phyloP scores from a whole-genome alignment of 1,140 invertebrate species.

The Nymphalis io region DNA sequence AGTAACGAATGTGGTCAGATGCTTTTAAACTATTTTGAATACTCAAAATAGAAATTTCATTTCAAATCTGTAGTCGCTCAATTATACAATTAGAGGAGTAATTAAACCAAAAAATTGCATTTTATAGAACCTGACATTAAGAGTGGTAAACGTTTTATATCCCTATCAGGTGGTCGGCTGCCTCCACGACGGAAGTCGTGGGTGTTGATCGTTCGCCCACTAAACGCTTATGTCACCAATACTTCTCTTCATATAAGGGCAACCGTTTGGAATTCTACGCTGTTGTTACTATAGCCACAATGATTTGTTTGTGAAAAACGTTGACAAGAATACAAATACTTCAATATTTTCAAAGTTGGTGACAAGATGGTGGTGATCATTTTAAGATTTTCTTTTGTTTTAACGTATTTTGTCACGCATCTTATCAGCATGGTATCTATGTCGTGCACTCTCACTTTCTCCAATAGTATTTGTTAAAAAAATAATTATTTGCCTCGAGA shows the following conservation, averaged over 20 bases:
- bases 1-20: too few relatives aligned
- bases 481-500: slow-evolving; percentile 12
- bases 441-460: slow-evolving; percentile 16
- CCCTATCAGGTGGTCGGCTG: slow-evolving; percentile 63
- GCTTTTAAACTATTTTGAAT: too few relatives aligned
- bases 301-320: background rate
- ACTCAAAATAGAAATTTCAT: too few relatives aligned
- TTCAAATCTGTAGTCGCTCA: too few relatives aligned
- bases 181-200: slow-evolving; percentile 69
- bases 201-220: slow-evolving; percentile 62
- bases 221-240: slow-evolving; percentile 67
- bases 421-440: background rate
- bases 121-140: background rate
- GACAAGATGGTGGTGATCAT: background rate
- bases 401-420: background rate
- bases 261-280: slow-evolving; percentile 37
- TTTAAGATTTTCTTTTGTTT: background rate
- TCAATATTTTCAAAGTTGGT: background rate
- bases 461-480: slow-evolving; percentile 9
- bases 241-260: slow-evolving; percentile 64
- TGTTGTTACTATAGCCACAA: slow-evolving; percentile 25
- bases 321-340: background rate
- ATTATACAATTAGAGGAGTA: too few relatives aligned
- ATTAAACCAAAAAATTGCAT: too few relatives aligned
- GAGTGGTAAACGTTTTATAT: slow-evolving; percentile 1